phyloP scores from a whole-genome alignment of 2,113 vertebrate genomes.

The Lipotes vexillifer region DNA sequence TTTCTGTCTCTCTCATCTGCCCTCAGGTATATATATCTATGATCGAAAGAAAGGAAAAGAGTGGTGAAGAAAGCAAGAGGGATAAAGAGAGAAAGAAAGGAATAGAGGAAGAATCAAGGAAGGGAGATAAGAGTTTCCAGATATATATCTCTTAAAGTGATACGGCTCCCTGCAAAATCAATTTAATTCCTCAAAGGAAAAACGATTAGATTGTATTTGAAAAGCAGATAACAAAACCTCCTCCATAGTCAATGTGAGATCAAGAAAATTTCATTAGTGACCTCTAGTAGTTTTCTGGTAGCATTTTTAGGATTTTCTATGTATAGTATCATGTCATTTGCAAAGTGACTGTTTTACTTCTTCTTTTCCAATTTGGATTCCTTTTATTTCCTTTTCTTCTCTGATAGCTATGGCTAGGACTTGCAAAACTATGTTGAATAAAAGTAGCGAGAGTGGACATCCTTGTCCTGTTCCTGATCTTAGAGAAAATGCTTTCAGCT shows the following conservation, averaged over 20 bases:
- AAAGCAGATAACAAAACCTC: neutral
- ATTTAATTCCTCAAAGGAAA: neutral
- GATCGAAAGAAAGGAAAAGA: neutral
- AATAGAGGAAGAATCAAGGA: neutral
- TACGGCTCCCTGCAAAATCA: neutral
- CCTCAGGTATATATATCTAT: neutral
- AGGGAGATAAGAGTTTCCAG: neutral
- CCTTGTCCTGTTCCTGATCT: neutral
- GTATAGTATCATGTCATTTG: neutral
- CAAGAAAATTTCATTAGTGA: neutral
- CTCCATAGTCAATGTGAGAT: neutral
- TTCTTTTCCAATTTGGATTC: neutral
- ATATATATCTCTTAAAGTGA: neutral
- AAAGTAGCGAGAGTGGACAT: neutral
- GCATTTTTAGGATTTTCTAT: neutral
- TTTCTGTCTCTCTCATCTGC: neutral
- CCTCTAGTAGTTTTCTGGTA: neutral
- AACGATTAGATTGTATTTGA: neutral
- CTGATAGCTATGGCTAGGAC: neutral
- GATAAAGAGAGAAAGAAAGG: neutral
- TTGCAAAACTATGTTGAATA: neutral
- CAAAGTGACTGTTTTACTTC: neutral
- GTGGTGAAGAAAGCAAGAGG: neutral
- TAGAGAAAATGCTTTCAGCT: neutral
- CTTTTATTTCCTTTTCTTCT: neutral